Evolutionary conservation across 1,140 invertebrate species (phyloP), one percentile per base, ranked within the genome.

Genomic region (Ips typographus): DNA sequence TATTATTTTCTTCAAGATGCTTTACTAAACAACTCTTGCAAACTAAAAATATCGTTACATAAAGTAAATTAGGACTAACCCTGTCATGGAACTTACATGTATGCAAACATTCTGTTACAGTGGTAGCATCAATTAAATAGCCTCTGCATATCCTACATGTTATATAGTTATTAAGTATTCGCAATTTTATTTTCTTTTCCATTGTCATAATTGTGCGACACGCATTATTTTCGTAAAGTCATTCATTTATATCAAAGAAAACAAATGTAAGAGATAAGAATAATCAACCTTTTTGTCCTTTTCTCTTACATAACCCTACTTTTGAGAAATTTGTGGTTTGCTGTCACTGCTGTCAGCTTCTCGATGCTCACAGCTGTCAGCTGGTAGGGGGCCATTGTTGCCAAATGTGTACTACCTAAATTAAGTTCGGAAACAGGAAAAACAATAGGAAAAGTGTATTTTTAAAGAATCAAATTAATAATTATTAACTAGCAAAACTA

Each of bases 21-120:
- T 98, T 98, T 53, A 99, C 96, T 68, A 99, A 83, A 81, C 96
- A 99, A 80, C 94, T 98, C 83, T 98, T 98, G 82, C 96, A 99
- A 84, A 98, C 93, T 95, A 82, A 22, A 22, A 22, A 22, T 22
- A 22, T 22, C 22, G 22, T 22, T 49, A 49, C 1, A 49, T 49
- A 49, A 49, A 8, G n/a, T n/a, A 59, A 42, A 59, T 41, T 42
- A 7, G 40, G n/a, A 49, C 7, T 44, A 7, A 42, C 42, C 4
- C 43, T 22, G 22, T 22, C 22, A 22, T 22, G 22, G 22, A 22
- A 22, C 22, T 90, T 85, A 93, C 92, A 97, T 75, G 96, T 97
- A 86, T 98, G 95, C 75, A 98, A 88, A 85, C 96, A 98, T 88
- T 98, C 96, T 47, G 94, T 96, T 57, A 98, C 95, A 41, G 96